Evolutionary conservation across 2,113 vertebrate genomes (phyloP), one percentile per base, ranked within the genome.

Genomic region (Barnardius zonarius): DNA sequence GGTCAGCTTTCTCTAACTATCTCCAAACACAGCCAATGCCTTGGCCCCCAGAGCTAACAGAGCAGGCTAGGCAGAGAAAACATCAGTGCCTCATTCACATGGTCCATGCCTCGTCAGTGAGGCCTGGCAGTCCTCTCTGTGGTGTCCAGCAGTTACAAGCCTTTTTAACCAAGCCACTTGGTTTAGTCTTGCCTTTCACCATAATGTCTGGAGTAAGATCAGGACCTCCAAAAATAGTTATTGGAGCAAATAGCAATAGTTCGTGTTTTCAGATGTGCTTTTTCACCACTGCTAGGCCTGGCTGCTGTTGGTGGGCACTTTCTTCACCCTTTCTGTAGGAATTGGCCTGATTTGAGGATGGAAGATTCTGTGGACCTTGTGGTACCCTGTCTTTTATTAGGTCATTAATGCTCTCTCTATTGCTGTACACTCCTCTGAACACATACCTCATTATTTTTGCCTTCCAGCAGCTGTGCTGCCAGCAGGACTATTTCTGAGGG

Each of bases 11-110:
- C 19, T 78, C 52, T 44, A 52, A 5, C 31, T 1, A 2, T 25
- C 64, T 67, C 31, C 67, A 35, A 31, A 55, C 14, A 11, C 12
- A 19, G 54, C 33, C 66, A 37, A 2, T 0, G 0, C 54, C 49
- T 57, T 55, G 68, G 14, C 9, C 6, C 22, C 28, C 25, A 2
- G n/a, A 15, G 6, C 63, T 62, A 57, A 12, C 54, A 51, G 23
- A n/a, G 17, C 67, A 59, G 16, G 28, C 43, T 19, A 23, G 66
- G 43, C 70, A 80, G 79, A 13, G 35, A 68, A 17, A 51, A 44
- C 59, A 30, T n/a, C 39, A 30, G 9, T 69, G 68, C 17, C 41
- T 54, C 52, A 31, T 59, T 87, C 43, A 3, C 25, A 35, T 37
- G 27, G 64, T 69, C 43, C 33, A 55, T 63, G 54, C 46, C 25